A percentile compares a stretch with the other conserved stretches of the same genome.
These are phyloP conservation scores for Kryphioiulus occultus DNA, from an alignment of 2,888 invertebrate genomes.

Conservation along the genomic window DNA sequence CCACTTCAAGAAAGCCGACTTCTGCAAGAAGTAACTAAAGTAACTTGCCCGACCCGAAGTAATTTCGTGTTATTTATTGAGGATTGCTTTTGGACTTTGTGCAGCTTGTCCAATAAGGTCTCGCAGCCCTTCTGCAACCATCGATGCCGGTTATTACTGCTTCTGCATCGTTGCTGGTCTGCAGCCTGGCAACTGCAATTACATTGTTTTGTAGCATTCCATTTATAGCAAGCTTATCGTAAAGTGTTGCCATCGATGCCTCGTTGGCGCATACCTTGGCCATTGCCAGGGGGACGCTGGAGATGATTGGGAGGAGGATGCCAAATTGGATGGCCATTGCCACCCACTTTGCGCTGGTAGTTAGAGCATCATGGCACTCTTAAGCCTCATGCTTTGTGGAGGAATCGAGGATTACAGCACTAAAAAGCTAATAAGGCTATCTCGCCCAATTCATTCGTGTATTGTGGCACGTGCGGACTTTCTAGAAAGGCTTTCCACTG, in stretches of 20 bases:
- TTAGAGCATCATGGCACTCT: background rate
- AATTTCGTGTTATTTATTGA: no score
- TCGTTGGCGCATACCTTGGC: background rate
- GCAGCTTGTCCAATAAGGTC: no score
- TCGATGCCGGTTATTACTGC: background rate
- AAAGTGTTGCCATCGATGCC: background rate
- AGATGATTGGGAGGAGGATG: background rate
- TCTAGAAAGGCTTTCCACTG: background rate
- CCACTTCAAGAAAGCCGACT: no score
- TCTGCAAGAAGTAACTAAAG: no score
- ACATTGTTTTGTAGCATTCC: background rate
- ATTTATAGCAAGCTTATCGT: background rate
- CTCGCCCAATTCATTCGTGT: background rate
- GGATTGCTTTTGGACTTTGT: no score
- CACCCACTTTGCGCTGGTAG: background rate
- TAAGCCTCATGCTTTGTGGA: background rate
- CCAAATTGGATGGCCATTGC: background rate
- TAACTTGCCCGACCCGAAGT: no score
- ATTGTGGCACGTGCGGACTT: background rate
- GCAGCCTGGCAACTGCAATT: background rate
- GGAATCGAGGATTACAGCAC: background rate
- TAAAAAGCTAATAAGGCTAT: conserved; percentile 16
- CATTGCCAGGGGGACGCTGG: background rate
- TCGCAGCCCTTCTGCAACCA: background rate
- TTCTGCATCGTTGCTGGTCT: background rate